Conservation (phyloP, 2,797 vertebrate species). For the Microctenopoma stevenorrisi region DNA sequence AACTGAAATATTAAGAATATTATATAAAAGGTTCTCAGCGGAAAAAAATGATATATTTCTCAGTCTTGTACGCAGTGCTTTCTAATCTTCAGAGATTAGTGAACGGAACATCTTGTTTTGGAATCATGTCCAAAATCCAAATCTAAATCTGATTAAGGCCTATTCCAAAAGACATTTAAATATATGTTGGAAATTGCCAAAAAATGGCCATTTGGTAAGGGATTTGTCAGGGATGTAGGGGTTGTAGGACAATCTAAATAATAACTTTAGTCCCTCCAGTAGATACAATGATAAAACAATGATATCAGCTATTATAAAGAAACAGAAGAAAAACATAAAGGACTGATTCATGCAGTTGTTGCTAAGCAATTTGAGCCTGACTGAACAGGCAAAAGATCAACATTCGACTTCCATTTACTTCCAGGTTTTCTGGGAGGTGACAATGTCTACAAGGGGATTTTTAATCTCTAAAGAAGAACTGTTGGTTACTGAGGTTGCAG, state of each 20-base stretch:
- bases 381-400: no score
- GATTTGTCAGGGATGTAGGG: conserved; percentile 34
- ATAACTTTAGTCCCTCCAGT: conserved; percentile 3
- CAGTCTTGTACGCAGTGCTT: conserved; percentile 1
- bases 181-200: conserved; percentile 4
- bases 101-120: conserved; percentile 40
- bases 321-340: no score
- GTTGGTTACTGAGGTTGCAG: not conserved
- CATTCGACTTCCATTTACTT: no score
- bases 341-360: no score
- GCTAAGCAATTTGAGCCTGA: no score
- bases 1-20: conserved; percentile 12
- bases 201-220: conserved; percentile 33
- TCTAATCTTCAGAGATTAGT: conserved; percentile 50
- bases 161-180: conserved; percentile 14
- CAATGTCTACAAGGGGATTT: no score
- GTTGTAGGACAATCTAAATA: conserved; percentile 18
- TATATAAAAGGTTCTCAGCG: conserved; percentile 9
- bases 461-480: not conserved
- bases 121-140: conserved; percentile 44
- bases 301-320: no score
- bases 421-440: no score
- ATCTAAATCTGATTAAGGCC: conserved; percentile 59
- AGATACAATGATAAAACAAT: not conserved
- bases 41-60: conserved; percentile 8